These are phyloP conservation scores for Synergus japonicus DNA, from an alignment of 2,888 invertebrate species.

Conservation along the genomic window DNA sequence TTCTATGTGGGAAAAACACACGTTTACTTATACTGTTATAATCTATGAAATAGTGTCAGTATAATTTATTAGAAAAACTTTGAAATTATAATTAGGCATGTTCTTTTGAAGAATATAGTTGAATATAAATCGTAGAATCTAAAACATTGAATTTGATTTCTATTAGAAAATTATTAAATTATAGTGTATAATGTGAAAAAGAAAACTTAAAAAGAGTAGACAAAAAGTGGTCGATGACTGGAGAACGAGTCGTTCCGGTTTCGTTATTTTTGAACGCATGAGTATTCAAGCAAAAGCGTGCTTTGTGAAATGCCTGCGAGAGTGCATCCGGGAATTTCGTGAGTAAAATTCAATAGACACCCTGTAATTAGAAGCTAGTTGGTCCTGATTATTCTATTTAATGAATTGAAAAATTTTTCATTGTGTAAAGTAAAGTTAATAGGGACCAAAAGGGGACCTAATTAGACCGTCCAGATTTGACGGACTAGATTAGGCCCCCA, in stretches of 20 bases:
- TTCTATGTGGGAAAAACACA: slow-evolving; percentile 25
- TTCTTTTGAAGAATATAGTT: not conserved
- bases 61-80: not conserved
- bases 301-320: slow-evolving; percentile 56
- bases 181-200: slow-evolving; percentile 15
- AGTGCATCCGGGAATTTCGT: slow-evolving; percentile 48
- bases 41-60: not conserved
- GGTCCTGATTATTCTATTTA: too few species aligned
- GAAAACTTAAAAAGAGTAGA: slow-evolving; percentile 30
- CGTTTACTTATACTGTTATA: not conserved
- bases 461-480: too few species aligned
- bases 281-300: slow-evolving; percentile 41
- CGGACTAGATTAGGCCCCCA: too few species aligned
- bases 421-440: too few species aligned
- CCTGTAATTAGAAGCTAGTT: not conserved
- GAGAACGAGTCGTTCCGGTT: slow-evolving; percentile 64
- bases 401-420: too few species aligned
- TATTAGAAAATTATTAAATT: slow-evolving; percentile 20
- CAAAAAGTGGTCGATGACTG: slow-evolving; percentile 45
- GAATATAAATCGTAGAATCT: not conserved
- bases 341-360: slow-evolving; percentile 6
- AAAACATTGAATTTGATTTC: not conserved
- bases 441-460: too few species aligned
- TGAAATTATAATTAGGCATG: too few species aligned
- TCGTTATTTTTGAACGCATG: slow-evolving; percentile 52